Evolutionary conservation across 2,888 invertebrate genomes (phyloP).

Genomic region (Liopterus haemorrhoidalis): DNA sequence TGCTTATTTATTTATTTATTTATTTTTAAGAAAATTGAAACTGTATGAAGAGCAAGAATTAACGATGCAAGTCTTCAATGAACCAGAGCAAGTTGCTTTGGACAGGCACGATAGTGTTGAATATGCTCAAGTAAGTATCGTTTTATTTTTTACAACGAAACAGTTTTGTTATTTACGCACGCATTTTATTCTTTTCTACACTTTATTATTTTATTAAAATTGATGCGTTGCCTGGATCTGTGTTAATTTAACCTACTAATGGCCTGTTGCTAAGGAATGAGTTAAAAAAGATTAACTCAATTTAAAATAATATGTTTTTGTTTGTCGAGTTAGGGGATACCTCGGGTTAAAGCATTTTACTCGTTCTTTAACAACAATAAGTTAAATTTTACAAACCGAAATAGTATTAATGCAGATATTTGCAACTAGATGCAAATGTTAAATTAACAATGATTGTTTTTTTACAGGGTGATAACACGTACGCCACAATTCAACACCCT

Average conservation of each 20-base stretch:
- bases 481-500: conserved; percentile 72
- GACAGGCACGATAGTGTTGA: conserved; percentile 48
- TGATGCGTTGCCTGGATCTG: too few relatives aligned
- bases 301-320: too few relatives aligned
- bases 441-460: too few relatives aligned
- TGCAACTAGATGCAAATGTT: conserved; percentile 8
- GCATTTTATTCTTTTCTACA: conserved; percentile 32
- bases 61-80: conserved; percentile 87
- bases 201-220: not conserved
- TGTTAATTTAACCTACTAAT: too few relatives aligned
- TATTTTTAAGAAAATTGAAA: conserved; percentile 62
- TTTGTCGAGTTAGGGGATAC: too few relatives aligned
- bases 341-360: not conserved
- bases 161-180: not conserved
- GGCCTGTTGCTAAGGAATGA: too few relatives aligned
- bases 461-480: conserved; percentile 65
- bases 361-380: not conserved
- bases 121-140: conserved; percentile 46
- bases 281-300: too few relatives aligned
- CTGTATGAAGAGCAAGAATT: conserved; percentile 88
- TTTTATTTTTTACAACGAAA: not conserved
- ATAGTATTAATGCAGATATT: not conserved
- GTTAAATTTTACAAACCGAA: not conserved
- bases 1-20: conserved; percentile 25
- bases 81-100: conserved; percentile 56